Conservation (phyloP, 2,113 vertebrate species). For the Protobothrops flavoviridis region DNA sequence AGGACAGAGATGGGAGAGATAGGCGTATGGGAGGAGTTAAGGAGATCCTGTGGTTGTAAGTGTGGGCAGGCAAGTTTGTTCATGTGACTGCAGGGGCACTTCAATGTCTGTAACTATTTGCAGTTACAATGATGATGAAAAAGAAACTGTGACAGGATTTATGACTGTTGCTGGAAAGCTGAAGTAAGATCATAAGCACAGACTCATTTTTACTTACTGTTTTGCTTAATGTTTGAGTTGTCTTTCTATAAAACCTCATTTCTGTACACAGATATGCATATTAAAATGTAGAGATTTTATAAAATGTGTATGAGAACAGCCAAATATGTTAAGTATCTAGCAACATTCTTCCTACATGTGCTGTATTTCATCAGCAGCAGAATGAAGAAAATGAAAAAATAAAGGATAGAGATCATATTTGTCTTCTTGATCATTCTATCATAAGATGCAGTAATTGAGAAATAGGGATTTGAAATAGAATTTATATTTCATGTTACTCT, state of each 20-base stretch:
- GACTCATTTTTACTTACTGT: background rate
- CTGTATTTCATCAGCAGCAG: background rate
- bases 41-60: background rate
- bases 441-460: background rate
- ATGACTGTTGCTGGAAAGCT: background rate
- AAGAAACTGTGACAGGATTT: background rate
- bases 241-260: background rate
- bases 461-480: background rate
- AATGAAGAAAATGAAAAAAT: background rate
- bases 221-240: background rate
- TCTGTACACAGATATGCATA: background rate
- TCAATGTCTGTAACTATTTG: background rate
- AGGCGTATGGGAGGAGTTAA: background rate
- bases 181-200: background rate
- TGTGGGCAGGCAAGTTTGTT: background rate
- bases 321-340: background rate
- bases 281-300: background rate
- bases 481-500: background rate
- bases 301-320: background rate
- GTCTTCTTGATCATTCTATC: background rate
- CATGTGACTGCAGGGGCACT: background rate
- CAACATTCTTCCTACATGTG: background rate
- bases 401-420: background rate
- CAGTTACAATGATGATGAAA: background rate
- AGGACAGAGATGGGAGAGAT: background rate